phyloP scores from a whole-genome alignment of 2,797 vertebrate genomes.

The Galaxias olidus region DNA sequence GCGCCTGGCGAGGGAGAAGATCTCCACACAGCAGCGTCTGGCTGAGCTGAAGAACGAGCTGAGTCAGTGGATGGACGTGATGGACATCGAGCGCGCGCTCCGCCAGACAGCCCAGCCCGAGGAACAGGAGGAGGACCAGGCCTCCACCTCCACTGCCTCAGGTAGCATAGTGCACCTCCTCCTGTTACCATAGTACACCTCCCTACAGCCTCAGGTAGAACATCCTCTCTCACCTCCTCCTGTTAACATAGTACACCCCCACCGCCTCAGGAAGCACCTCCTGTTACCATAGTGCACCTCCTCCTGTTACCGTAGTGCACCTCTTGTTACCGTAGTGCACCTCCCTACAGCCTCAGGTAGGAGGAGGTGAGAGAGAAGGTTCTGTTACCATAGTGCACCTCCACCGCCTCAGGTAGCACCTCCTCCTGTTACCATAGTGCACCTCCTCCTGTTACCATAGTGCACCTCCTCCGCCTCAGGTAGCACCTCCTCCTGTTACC shows the following conservation, averaged over 20 bases:
- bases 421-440: too few species aligned
- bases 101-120: conserved; percentile 92
- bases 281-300: too few species aligned
- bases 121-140: conserved; percentile 94
- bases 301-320: too few species aligned
- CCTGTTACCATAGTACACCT: neutral
- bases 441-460: too few species aligned
- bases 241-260: neutral
- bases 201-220: conserved; percentile 85
- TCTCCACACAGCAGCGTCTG: conserved; percentile 92
- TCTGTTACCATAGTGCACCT: too few species aligned
- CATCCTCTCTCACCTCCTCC: neutral
- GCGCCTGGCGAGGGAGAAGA: conserved; percentile 94
- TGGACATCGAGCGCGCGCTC: conserved; percentile 92
- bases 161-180: conserved; percentile 67
- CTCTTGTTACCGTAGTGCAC: too few species aligned
- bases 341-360: too few species aligned
- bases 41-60: conserved; percentile 91
- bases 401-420: conserved; percentile 55
- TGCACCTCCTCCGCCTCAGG: conserved; percentile 69
- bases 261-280: too few species aligned
- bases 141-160: conserved; percentile 96
- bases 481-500: too few species aligned
- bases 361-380: too few species aligned
- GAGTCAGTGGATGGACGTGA: conserved; percentile 94